These are phyloP conservation scores for Polia nebulosa DNA, from an alignment of 2,888 invertebrate species.

Conservation along the genomic window DNA sequence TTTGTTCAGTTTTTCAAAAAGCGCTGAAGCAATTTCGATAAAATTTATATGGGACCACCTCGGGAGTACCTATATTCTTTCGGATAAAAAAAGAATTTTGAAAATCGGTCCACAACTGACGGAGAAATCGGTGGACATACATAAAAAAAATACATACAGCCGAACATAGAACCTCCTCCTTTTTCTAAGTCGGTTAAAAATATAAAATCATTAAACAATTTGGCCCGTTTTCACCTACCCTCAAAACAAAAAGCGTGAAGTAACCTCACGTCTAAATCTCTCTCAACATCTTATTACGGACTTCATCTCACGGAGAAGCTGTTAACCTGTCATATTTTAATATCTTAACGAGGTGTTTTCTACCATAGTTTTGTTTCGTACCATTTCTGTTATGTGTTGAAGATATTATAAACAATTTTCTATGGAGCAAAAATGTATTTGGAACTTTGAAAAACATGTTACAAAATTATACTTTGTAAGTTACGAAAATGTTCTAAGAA, in stretches of 20 bases:
- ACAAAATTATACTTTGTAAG: neutral
- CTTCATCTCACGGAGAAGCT: constrained; percentile 18
- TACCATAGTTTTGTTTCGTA: neutral
- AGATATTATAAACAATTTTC: constrained; percentile 26
- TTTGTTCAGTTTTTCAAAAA: no score
- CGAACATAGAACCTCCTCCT: no score
- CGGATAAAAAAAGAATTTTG: no score
- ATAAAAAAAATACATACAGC: no score
- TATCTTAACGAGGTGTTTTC: constrained; percentile 20
- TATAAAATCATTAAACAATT: neutral
- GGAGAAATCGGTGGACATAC: no score
- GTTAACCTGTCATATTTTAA: constrained; percentile 38
- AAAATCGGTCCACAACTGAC: no score
- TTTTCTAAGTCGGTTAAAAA: no score
- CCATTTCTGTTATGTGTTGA: neutral
- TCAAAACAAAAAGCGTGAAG: constrained; percentile 18
- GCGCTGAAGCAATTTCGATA: no score
- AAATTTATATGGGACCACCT: no score
- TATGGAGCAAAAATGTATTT: neutral
- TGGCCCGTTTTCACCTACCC: neutral
- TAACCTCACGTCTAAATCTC: constrained; percentile 14
- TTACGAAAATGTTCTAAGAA: neutral
- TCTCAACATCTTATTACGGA: constrained; percentile 1
- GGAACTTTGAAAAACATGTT: neutral
- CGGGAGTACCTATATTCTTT: no score